Conservation (phyloP, 2,888 invertebrate species). For the Athetis lepigone region DNA sequence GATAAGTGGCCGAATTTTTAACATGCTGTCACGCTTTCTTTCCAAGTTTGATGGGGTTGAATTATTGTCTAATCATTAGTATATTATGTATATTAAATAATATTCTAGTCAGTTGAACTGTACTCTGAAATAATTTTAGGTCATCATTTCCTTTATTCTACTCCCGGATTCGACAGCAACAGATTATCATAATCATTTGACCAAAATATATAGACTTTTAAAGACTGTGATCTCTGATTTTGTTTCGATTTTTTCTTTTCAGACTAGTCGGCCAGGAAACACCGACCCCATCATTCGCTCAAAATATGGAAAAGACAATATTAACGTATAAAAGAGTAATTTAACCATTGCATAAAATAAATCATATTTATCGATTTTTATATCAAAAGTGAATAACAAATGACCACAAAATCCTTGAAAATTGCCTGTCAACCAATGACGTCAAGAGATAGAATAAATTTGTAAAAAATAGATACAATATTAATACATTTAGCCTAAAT, state of each 20-base stretch:
- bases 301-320: too few species aligned
- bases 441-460: constrained; percentile 41
- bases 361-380: background rate
- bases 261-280: too few species aligned
- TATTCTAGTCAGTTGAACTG: too few species aligned
- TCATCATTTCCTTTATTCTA: background rate
- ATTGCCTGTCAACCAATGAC: constrained; percentile 17
- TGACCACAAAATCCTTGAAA: constrained; percentile 6
- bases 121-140: background rate
- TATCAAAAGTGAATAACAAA: constrained; percentile 18
- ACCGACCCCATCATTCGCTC: too few species aligned
- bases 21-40: background rate
- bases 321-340: background rate
- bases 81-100: background rate
- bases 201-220: too few species aligned
- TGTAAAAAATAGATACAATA: constrained; percentile 11
- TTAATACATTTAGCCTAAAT: constrained; percentile 23
- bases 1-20: background rate
- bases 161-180: too few species aligned
- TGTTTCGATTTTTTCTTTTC: too few species aligned
- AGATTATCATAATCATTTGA: too few species aligned
- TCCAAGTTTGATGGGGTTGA: background rate
- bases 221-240: too few species aligned
- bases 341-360: background rate
- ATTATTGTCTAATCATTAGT: background rate